phyloP scores from a whole-genome alignment of 2,113 vertebrate species.

The Lota lota region DNA sequence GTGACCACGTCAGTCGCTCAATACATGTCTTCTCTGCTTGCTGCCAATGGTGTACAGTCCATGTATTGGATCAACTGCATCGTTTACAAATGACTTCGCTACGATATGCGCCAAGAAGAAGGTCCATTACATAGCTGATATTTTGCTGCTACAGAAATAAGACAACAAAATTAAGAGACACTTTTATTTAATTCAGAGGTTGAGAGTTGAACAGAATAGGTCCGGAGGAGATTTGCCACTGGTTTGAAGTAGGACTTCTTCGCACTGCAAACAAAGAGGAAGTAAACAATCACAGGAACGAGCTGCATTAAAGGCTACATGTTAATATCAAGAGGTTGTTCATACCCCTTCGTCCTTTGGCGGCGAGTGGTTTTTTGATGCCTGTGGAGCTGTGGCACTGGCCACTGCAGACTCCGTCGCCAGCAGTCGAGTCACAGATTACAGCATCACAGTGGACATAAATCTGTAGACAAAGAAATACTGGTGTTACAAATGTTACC shows the following conservation, averaged over 20 bases:
- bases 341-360: conserved; percentile 33
- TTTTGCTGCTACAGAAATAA: too few species aligned
- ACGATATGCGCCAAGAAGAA: too few species aligned
- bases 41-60: too few species aligned
- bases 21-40: too few species aligned
- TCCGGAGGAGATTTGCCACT: conserved; percentile 47
- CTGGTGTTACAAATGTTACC: background rate
- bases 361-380: background rate
- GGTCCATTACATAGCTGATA: too few species aligned
- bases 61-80: too few species aligned
- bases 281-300: background rate
- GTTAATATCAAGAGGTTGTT: background rate
- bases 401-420: conserved; percentile 49
- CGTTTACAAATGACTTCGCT: too few species aligned
- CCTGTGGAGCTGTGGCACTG: conserved; percentile 41
- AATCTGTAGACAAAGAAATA: conserved; percentile 47
- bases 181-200: background rate
- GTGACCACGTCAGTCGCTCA: too few species aligned
- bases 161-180: background rate
- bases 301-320: background rate
- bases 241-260: conserved; percentile 20
- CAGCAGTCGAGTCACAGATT: conserved; percentile 58
- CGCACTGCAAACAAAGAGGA: conserved; percentile 33
- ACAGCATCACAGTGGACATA: conserved; percentile 71
- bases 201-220: conserved; percentile 17